Base-by-base conservation (phyloP, 2,113 vertebrate species). In the Notarius lentiginosus region DNA sequence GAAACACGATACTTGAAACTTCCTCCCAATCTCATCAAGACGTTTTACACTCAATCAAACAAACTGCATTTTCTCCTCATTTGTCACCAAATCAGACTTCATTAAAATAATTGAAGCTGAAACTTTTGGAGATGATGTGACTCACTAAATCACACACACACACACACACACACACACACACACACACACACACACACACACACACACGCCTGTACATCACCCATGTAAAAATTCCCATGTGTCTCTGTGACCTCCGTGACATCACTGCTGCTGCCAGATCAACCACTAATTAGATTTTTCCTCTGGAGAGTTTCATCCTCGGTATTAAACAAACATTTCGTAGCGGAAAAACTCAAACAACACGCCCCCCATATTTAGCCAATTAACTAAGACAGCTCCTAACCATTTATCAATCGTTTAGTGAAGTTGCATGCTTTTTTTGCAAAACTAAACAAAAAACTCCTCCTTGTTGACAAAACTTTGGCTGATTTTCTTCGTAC, bases 141-240 rank as follows among this genome's bases (percentile, higher is more conserved):
- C 61, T 66, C n/a, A 55, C 7, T 51, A 55, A 70, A 68, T 56
- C 49, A n/a, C 83, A 56, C 65, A 83, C 51, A 75, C 49, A n/a
- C 83, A 56, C 65, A 83, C 51, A 75, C 30, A 30, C 30, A 20
- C 10, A 47, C 24, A 83, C 63, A 53, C 55, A n/a, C 53, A 60
- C 83, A 73, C 68, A 73, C 68, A 84, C 82, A 22, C 65, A 83
- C 82, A 83, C 80, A 65, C 80, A 82, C 82, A 70, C 65, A 83
- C 51, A 75, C 70, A 14, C 14, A 68, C 17, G 24, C 14, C 7
- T 24, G 55, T 83, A 83, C 70, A 84, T 84, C 49, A 77, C 24
- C 47, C 58, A 14, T 53, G 66, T 41, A 47, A 81, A 77, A 79
- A 55, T 1, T 4, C 20, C 2, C 63, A 80, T 65, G 75, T 49